Percentiles rank a stretch among this genome's conserved stretches.
Evolutionary conservation across 2,797 vertebrate genomes (phyloP).

Genomic region (Scolopax bukidnonensis): DNA sequence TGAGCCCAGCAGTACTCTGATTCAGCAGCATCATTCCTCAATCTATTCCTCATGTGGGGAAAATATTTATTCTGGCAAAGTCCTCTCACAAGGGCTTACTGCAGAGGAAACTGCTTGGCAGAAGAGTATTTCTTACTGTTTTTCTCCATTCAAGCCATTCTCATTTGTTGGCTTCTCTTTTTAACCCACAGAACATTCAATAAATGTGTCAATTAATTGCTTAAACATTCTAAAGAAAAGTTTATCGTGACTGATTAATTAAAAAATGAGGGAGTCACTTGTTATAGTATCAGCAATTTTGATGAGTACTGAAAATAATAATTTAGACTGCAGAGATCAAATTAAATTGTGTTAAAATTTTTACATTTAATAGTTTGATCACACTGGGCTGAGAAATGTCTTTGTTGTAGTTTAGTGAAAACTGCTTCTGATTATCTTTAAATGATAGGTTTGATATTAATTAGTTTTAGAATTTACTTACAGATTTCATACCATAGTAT

Average conservation of each 20-base stretch:
- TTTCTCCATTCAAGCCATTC: background rate
- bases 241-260: background rate
- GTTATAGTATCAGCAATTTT: background rate
- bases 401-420: background rate
- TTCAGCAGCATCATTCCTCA: conserved; percentile 24
- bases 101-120: conserved; percentile 25
- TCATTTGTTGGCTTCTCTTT: conserved; percentile 24
- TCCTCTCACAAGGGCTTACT: background rate
- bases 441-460: background rate
- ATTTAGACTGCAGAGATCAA: background rate
- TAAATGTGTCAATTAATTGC: conserved; percentile 16
- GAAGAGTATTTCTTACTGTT: conserved; percentile 38
- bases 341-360: background rate
- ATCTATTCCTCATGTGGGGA: conserved; percentile 10
- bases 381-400: background rate
- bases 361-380: background rate
- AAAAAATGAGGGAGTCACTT: background rate
- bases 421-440: background rate
- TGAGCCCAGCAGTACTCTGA: background rate
- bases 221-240: conserved; percentile 4
- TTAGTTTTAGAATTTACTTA: background rate
- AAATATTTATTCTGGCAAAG: conserved; percentile 56
- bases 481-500: background rate
- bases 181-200: background rate
- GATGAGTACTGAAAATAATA: background rate